phyloP scores from a whole-genome alignment of 2,797 vertebrate genomes.

The Clarias fuscus region DNA sequence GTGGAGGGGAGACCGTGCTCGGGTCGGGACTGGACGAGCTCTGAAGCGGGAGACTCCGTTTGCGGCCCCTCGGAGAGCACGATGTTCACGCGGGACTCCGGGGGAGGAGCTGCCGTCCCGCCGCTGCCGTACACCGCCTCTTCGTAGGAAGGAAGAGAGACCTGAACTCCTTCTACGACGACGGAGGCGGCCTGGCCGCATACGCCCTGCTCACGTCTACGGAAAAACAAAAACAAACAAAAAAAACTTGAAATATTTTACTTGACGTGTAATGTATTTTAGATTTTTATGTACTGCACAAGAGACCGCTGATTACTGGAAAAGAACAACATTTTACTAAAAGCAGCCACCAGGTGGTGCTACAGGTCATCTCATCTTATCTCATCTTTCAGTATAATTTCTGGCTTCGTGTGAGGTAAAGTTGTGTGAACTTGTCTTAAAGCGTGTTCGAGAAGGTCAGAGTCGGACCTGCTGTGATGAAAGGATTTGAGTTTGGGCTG shows the following conservation, averaged over 20 bases:
- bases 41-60: constrained; percentile 62
- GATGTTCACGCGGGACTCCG: constrained; percentile 89
- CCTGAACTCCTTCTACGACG: constrained; percentile 95
- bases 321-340: neutral
- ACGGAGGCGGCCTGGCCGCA: constrained; percentile 91
- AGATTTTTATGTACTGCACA: too few species aligned
- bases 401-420: neutral
- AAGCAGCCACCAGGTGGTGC: constrained; percentile 18
- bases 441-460: neutral
- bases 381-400: neutral
- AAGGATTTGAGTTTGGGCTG: constrained; percentile 98
- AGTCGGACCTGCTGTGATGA: constrained; percentile 89
- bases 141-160: constrained; percentile 93
- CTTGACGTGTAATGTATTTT: too few species aligned
- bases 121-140: constrained; percentile 95
- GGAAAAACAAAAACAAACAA: neutral
- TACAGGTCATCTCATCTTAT: neutral
- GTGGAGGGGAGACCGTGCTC: constrained; percentile 81
- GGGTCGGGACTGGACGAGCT: constrained; percentile 63
- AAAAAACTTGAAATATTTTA: too few species aligned
- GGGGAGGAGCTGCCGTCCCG: constrained; percentile 75
- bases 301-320: neutral
- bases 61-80: constrained; percentile 87
- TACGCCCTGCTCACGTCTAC: constrained; percentile 92
- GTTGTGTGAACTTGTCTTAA: neutral